phyloP scores from a whole-genome alignment of 1,140 invertebrate species.

The Drosophila pseudoananassae region DNA sequence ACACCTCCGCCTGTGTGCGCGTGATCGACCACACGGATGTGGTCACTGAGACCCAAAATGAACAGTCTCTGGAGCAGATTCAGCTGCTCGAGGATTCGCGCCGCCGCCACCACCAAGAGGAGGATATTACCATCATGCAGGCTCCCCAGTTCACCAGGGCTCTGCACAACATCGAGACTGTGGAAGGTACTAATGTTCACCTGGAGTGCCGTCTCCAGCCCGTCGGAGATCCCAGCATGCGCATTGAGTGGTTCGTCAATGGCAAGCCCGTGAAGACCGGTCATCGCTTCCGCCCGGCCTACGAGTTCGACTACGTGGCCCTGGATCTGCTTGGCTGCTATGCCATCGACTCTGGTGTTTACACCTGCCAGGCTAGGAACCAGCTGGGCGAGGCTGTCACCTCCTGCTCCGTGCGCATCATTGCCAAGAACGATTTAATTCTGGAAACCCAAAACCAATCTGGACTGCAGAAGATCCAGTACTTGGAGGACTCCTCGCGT shows the following conservation, averaged over 20 bases:
- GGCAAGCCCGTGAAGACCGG: conserved; percentile 94
- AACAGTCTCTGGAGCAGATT: conserved; percentile 97
- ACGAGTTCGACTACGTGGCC: conserved; percentile 99
- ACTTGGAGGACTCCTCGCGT: conserved; percentile 93
- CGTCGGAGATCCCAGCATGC: conserved; percentile 97
- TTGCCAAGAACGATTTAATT: conserved; percentile 94
- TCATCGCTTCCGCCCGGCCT: conserved; percentile 96
- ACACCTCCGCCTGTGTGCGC: conserved; percentile 95
- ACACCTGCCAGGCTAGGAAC: conserved; percentile 96
- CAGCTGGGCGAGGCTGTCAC: conserved; percentile 97
- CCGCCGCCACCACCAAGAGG: conserved; percentile 88
- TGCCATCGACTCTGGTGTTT: conserved; percentile 98
- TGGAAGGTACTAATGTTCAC: conserved; percentile 96
- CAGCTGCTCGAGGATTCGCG: conserved; percentile 95
- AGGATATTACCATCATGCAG: conserved; percentile 92
- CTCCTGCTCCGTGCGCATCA: conserved; percentile 93
- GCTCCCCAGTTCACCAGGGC: conserved; percentile 94
- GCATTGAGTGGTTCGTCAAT: conserved; percentile 98
- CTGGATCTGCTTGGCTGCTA: conserved; percentile 98
- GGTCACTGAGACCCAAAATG: conserved; percentile 96
- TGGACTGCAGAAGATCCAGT: conserved; percentile 95
- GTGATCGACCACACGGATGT: conserved; percentile 93
- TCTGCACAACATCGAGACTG: conserved; percentile 94
- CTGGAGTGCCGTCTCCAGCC: conserved; percentile 96
- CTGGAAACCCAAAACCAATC: conserved; percentile 94